A percentile compares a stretch with the other conserved stretches of the same genome.
Evolutionary conservation across 2,888 invertebrate genomes (phyloP).

Genomic region (Dasypolia templi): DNA sequence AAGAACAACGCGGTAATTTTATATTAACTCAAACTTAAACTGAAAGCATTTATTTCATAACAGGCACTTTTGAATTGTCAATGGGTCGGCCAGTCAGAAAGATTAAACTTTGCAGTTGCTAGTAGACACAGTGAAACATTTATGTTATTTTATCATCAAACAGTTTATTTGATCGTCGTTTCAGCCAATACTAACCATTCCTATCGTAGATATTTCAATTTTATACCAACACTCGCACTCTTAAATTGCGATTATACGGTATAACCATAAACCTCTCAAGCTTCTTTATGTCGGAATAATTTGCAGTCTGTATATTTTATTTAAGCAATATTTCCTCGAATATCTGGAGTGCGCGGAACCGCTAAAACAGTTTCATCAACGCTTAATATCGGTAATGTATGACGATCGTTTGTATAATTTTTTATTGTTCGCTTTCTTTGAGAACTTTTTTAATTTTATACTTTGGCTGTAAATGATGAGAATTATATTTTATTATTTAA

Average conservation of each 20-base stretch:
- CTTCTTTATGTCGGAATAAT: conserved; percentile 81
- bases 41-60: neutral
- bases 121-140: neutral
- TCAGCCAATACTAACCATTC: conserved; percentile 28
- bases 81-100: neutral
- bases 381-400: conserved; percentile 79
- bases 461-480: conserved; percentile 60
- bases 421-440: conserved; percentile 71
- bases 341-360: conserved; percentile 68
- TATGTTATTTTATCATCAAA: neutral
- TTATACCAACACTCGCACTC: conserved; percentile 75
- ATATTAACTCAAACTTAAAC: neutral
- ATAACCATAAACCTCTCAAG: conserved; percentile 80
- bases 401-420: conserved; percentile 75
- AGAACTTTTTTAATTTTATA: conserved; percentile 67
- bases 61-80: neutral
- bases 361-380: conserved; percentile 77
- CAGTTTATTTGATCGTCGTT: conserved; percentile 14
- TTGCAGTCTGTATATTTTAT: conserved; percentile 79
- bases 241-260: conserved; percentile 75
- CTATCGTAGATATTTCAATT: conserved; percentile 67
- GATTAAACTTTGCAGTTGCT: neutral
- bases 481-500: conserved; percentile 51
- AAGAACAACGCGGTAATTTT: neutral
- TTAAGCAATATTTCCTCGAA: conserved; percentile 74